Conservation (phyloP, 2,888 invertebrate genomes). For the Leucania comma region DNA sequence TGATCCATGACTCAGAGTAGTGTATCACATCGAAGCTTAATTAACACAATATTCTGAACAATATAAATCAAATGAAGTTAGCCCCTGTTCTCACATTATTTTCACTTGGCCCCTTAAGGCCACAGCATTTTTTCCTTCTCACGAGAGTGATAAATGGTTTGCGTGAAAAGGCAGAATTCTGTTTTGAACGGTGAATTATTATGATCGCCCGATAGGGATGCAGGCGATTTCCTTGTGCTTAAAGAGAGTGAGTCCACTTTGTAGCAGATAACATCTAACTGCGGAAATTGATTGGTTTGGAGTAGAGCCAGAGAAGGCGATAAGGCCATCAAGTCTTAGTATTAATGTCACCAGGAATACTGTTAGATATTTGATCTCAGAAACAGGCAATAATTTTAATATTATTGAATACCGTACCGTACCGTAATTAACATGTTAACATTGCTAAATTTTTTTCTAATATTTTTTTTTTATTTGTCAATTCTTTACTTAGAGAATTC, state of each 20-base stretch:
- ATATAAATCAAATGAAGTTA: constrained; percentile 79
- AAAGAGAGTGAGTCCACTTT: constrained; percentile 34
- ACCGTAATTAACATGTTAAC: neutral
- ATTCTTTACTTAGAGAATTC: neutral
- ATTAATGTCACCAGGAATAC: neutral
- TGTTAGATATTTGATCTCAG: neutral
- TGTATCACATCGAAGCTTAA: constrained; percentile 71
- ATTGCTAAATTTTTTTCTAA: neutral
- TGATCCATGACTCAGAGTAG: constrained; percentile 34
- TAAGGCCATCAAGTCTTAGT: neutral
- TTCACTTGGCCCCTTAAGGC: constrained; percentile 77
- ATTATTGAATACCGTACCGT: neutral
- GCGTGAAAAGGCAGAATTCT: constrained; percentile 78
- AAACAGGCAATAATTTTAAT: neutral
- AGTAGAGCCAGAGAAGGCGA: neutral
- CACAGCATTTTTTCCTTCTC: constrained; percentile 80
- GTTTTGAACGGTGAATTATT: constrained; percentile 75
- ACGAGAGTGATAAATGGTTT: constrained; percentile 80
- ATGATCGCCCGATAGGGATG: constrained; percentile 59
- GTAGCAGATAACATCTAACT: constrained; percentile 31
- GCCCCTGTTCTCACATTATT: constrained; percentile 77
- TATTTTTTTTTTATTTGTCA: neutral
- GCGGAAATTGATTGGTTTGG: constrained; percentile 22
- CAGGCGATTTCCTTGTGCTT: constrained; percentile 50
- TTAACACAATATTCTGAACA: constrained; percentile 70